Evolutionary conservation across 1,140 invertebrate genomes (phyloP).

Genomic region (Sitodiplosis mosellana): DNA sequence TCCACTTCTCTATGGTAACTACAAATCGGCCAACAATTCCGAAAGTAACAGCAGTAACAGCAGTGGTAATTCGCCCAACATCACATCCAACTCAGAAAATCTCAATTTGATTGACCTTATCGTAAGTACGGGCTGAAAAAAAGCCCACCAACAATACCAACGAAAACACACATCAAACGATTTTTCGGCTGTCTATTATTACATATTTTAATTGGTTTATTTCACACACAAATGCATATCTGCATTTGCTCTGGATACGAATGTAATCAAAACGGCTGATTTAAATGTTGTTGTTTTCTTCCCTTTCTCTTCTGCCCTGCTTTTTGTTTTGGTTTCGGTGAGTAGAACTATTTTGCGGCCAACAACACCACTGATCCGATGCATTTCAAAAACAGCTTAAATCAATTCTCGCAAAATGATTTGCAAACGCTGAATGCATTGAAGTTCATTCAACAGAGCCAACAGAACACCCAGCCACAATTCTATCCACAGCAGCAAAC

Average conservation of each 20-base stretch:
- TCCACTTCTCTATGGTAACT: too few species aligned
- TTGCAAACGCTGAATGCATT: slow-evolving; percentile 25
- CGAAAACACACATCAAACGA: too few species aligned
- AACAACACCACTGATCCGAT: slow-evolving; percentile 5
- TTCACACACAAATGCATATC: too few species aligned
- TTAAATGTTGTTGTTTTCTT: too few species aligned
- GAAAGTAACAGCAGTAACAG: slow-evolving; percentile 11
- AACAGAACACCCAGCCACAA: slow-evolving; percentile 10
- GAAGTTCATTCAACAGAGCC: slow-evolving; percentile 27
- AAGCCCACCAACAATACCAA: too few species aligned
- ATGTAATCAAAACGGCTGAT: too few species aligned
- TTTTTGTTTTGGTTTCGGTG: too few species aligned
- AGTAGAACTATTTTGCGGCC: slow-evolving; percentile 6
- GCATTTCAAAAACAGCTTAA: background rate
- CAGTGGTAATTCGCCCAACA: background rate
- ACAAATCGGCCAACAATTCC: slow-evolving; percentile 6
- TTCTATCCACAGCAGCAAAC: slow-evolving; percentile 17
- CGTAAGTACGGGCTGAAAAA: background rate
- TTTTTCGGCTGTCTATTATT: too few species aligned
- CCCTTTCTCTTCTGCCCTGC: too few species aligned
- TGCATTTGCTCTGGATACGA: too few species aligned
- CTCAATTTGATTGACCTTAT: background rate
- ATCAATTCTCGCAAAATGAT: slow-evolving; percentile 16
- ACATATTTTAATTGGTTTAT: too few species aligned
- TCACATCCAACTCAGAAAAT: slow-evolving; percentile 6